Percentiles rank a stretch among this genome's conserved stretches.
These are phyloP conservation scores for Minunthozetes semirufus DNA, from an alignment of 2,888 invertebrate species.

Conservation along the genomic window DNA sequence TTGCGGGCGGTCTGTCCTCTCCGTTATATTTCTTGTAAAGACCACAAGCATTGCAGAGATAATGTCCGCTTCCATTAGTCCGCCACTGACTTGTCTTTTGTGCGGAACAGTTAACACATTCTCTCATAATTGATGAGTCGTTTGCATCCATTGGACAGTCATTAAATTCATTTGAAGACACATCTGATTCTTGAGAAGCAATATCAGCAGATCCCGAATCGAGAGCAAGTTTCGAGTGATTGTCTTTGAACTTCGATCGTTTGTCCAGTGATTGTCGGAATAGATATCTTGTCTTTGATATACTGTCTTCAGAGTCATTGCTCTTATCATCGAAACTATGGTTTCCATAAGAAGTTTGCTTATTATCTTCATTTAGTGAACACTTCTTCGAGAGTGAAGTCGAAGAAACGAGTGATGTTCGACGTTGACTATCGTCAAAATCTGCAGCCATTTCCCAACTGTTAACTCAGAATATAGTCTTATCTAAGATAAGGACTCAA, in stretches of 20 bases:
- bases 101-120: slow-evolving; percentile 35
- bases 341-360: neutral
- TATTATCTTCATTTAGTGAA: neutral
- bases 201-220: too few relatives aligned
- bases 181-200: neutral
- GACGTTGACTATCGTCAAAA: neutral
- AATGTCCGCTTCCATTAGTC: slow-evolving; percentile 36
- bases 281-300: neutral
- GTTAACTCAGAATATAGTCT: neutral
- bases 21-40: slow-evolving; percentile 36
- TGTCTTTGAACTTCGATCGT: too few relatives aligned
- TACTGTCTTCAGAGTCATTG: neutral
- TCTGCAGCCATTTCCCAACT: neutral
- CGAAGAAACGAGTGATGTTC: neutral
- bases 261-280: too few relatives aligned
- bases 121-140: slow-evolving; percentile 14
- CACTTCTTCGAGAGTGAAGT: too few relatives aligned
- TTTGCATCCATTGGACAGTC: neutral
- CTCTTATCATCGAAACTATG: neutral
- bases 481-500: neutral
- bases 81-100: slow-evolving; percentile 34
- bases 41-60: slow-evolving; percentile 35
- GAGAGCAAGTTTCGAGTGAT: too few relatives aligned
- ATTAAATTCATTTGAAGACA: neutral
- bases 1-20: slow-evolving; percentile 34